A percentile compares a stretch with the other conserved stretches of the same genome.
Conservation (phyloP, 1,140 invertebrate genomes). For the Drosophila nasuta region DNA sequence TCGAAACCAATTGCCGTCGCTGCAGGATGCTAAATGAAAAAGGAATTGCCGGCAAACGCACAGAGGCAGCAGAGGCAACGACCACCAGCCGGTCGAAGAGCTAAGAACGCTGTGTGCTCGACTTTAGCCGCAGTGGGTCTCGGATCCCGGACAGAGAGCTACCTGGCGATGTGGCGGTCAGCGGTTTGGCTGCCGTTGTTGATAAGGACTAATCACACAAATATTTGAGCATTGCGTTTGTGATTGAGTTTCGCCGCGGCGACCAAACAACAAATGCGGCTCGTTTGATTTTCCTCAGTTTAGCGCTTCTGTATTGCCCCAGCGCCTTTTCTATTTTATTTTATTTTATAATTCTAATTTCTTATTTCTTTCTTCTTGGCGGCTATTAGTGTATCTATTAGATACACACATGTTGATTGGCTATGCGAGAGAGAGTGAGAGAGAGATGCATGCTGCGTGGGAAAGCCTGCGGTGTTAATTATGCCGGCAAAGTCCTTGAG, state of each 20-base stretch:
- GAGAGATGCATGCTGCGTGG: constrained; percentile 58
- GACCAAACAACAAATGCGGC: constrained; percentile 58
- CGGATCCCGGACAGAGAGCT: constrained; percentile 29
- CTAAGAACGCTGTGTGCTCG: constrained; percentile 48
- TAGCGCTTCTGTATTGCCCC: constrained; percentile 70
- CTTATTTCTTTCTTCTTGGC: constrained; percentile 67
- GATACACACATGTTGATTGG: constrained; percentile 47
- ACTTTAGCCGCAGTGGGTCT: constrained; percentile 79
- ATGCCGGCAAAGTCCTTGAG: constrained; percentile 69
- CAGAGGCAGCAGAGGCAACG: constrained; percentile 20
- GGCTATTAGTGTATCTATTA: constrained; percentile 77
- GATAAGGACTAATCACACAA: constrained; percentile 84
- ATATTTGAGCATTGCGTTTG: constrained; percentile 79
- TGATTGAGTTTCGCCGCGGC: constrained; percentile 72
- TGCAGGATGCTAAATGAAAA: constrained; percentile 81
- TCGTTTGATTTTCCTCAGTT: constrained; percentile 70
- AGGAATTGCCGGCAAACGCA: constrained; percentile 55
- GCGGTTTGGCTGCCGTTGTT: constrained; percentile 43
- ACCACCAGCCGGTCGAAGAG: constrained; percentile 42
- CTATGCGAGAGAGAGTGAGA: background rate
- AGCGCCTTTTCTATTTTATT: constrained; percentile 39
- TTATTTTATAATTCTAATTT: constrained; percentile 75
- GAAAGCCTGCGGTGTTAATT: constrained; percentile 78
- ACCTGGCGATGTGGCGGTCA: constrained; percentile 50
- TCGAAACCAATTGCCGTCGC: constrained; percentile 77